These are phyloP conservation scores for Tokudaia tokunoshimensis DNA, from an alignment of 2,797 vertebrate species.

Conservation along the genomic window DNA sequence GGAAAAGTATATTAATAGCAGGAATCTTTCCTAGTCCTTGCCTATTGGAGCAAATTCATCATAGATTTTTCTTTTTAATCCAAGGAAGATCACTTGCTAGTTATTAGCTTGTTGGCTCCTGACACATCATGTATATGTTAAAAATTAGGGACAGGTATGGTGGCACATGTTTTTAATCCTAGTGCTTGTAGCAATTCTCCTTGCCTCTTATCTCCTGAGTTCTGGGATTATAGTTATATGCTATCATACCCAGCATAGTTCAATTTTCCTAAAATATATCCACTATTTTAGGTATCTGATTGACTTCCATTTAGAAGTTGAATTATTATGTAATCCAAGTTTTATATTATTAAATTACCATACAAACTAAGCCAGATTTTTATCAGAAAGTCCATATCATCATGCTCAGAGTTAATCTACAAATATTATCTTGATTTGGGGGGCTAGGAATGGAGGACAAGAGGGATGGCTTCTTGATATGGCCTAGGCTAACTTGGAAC, in stretches of 20 bases:
- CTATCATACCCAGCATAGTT: neutral
- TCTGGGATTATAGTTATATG: neutral
- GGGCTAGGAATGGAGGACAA: neutral
- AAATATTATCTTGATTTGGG: neutral
- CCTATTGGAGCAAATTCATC: neutral
- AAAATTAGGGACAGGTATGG: too few relatives aligned
- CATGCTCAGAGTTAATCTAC: slow-evolving; percentile 16
- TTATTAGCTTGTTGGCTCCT: neutral
- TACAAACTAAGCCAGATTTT: slow-evolving; percentile 38
- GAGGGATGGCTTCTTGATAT: neutral
- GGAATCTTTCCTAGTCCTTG: neutral
- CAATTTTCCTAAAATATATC: neutral
- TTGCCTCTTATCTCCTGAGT: neutral
- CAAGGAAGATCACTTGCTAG: neutral
- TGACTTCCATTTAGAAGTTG: slow-evolving; percentile 14
- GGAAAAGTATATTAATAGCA: neutral
- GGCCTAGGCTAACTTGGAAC: neutral
- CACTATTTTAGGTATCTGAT: slow-evolving; percentile 46
- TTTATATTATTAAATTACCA: neutral
- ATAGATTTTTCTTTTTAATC: neutral
- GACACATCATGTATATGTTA: neutral
- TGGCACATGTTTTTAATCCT: neutral
- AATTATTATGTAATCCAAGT: slow-evolving; percentile 9
- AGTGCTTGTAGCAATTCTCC: neutral
- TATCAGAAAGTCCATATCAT: slow-evolving; percentile 64